Conservation (phyloP, 1,140 invertebrate genomes). For the Campoletis sonorensis region DNA sequence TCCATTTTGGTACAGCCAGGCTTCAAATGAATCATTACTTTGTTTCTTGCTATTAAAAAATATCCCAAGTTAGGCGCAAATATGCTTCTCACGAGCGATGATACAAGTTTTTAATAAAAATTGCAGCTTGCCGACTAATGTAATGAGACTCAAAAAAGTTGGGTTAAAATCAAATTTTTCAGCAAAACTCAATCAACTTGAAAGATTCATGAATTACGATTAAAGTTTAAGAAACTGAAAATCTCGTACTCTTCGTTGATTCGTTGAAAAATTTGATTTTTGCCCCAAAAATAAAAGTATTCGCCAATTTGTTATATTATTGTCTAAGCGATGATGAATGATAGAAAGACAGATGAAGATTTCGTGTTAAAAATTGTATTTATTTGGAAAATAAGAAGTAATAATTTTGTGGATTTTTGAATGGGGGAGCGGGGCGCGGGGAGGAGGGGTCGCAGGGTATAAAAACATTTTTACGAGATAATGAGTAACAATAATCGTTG, state of each 20-base stretch:
- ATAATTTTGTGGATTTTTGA: constrained; percentile 46
- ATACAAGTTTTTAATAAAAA: no score
- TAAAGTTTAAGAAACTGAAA: no score
- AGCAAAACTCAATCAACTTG: no score
- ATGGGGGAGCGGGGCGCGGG: constrained; percentile 19
- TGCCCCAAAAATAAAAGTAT: background rate
- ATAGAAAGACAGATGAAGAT: constrained; percentile 42
- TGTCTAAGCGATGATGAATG: constrained; percentile 44
- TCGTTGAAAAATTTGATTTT: no score
- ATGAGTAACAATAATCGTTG: constrained; percentile 44
- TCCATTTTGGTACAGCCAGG: constrained; percentile 15
- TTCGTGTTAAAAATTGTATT: constrained; percentile 52
- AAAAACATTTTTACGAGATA: constrained; percentile 42
- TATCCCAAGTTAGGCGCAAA: background rate
- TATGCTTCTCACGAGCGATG: background rate
- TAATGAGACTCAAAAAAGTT: no score
- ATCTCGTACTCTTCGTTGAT: no score
- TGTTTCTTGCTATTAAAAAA: background rate
- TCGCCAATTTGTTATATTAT: constrained; percentile 25
- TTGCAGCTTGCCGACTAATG: no score
- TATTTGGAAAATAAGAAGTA: constrained; percentile 51
- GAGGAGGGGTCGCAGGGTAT: constrained; percentile 1
- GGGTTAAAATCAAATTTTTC: no score
- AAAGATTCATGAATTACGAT: no score
- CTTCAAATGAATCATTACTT: constrained; percentile 5